These are phyloP conservation scores for Tortrix viridana DNA, from an alignment of 2,888 invertebrate genomes.

Conservation along the genomic window DNA sequence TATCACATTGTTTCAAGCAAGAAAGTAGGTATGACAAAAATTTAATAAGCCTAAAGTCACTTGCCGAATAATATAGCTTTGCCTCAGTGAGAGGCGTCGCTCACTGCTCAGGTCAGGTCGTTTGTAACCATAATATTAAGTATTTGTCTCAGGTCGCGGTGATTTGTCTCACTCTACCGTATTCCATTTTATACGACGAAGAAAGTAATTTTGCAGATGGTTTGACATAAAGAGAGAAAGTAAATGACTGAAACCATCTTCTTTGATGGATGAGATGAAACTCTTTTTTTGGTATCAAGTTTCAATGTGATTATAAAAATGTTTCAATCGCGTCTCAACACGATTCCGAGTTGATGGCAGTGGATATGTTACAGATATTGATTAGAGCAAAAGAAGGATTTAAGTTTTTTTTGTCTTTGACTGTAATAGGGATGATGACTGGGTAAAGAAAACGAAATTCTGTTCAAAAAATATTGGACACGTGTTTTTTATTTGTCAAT, in stretches of 20 bases:
- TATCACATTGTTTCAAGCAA: too few species aligned
- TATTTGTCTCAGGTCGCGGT: slow-evolving; percentile 30
- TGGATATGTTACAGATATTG: too few species aligned
- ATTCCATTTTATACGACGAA: slow-evolving; percentile 16
- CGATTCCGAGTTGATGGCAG: too few species aligned
- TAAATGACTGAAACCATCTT: neutral
- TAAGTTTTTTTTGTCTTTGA: too few species aligned
- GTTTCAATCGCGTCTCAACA: too few species aligned
- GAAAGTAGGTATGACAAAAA: neutral
- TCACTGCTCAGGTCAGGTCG: slow-evolving; percentile 24
- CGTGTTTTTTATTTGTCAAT: too few species aligned
- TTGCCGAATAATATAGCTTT: neutral
- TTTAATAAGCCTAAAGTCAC: neutral
- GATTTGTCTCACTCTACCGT: slow-evolving; percentile 27
- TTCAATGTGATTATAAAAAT: too few species aligned
- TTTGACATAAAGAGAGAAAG: slow-evolving; percentile 3
- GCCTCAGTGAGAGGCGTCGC: slow-evolving; percentile 17
- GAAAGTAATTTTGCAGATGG: slow-evolving; percentile 15
- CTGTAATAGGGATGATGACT: too few species aligned
- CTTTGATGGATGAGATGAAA: neutral
- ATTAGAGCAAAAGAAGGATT: too few species aligned
- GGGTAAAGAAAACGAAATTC: too few species aligned
- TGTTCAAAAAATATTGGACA: too few species aligned
- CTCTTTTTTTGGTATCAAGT: neutral
- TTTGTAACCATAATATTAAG: slow-evolving; percentile 33